phyloP scores from a whole-genome alignment of 2,888 invertebrate species.

The Hyles lineata region DNA sequence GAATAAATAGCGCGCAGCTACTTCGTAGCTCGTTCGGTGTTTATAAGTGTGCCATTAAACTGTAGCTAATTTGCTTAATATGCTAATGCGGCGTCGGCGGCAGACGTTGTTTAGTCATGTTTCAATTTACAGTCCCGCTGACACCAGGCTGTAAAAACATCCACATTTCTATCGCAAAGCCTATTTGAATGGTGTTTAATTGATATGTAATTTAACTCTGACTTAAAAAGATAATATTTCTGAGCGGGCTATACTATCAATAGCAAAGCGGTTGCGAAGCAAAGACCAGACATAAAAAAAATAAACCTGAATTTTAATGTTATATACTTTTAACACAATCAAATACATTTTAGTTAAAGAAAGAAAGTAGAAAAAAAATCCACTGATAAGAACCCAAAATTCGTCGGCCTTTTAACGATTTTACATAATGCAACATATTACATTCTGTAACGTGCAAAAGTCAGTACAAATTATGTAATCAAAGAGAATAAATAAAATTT shows the following conservation, averaged over 20 bases:
- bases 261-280: not conserved
- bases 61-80: conserved; percentile 48
- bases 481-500: not conserved
- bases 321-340: too few relatives aligned
- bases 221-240: too few relatives aligned
- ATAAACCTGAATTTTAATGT: too few relatives aligned
- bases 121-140: conserved; percentile 41
- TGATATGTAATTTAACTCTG: too few relatives aligned
- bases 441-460: not conserved
- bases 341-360: too few relatives aligned
- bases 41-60: conserved; percentile 39
- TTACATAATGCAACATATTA: too few relatives aligned
- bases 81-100: conserved; percentile 44
- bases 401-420: too few relatives aligned
- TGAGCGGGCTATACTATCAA: not conserved
- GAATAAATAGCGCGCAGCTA: not conserved
- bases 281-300: too few relatives aligned
- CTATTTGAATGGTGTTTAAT: not conserved
- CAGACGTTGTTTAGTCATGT: conserved; percentile 37
- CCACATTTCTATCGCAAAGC: not conserved
- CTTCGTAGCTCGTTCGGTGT: conserved; percentile 15
- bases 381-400: too few relatives aligned
- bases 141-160: conserved; percentile 28
- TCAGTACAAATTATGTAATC: not conserved
- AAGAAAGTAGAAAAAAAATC: too few relatives aligned